Evolutionary conservation across 2,797 vertebrate species (phyloP).

Genomic region (Dermochelys coriacea): DNA sequence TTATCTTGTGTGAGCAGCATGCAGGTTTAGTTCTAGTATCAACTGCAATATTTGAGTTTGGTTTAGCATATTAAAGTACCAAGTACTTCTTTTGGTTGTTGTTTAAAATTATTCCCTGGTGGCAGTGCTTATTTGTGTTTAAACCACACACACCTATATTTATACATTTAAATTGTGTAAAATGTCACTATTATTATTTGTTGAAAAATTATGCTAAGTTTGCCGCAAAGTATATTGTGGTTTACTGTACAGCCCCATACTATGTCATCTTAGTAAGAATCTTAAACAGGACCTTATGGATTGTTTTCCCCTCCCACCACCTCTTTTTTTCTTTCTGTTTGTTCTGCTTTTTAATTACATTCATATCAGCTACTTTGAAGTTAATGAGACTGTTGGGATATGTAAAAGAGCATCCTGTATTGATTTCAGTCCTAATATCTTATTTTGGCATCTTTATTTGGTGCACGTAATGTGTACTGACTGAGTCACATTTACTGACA

Average conservation of each 20-base stretch:
- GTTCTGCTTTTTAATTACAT: conserved; percentile 96
- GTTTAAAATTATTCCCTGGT: conserved; percentile 40
- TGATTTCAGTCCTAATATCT: conserved; percentile 80
- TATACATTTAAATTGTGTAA: conserved; percentile 58
- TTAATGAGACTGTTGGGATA: conserved; percentile 93
- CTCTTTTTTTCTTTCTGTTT: conserved; percentile 74
- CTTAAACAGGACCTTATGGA: conserved; percentile 77
- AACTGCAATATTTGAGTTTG: not conserved
- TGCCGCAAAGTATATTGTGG: conserved; percentile 49
- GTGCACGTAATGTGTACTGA: conserved; percentile 66
- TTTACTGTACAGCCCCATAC: conserved; percentile 51
- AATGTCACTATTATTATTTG: conserved; percentile 42
- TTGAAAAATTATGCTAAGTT: conserved; percentile 56
- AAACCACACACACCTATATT: not conserved
- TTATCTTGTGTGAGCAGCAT: not conserved
- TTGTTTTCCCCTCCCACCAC: conserved; percentile 77
- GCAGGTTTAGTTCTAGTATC: conserved; percentile 24
- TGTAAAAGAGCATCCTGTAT: conserved; percentile 80
- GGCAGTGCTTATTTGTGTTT: conserved; percentile 35
- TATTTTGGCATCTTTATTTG: conserved; percentile 78
- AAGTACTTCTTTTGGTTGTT: conserved; percentile 29
- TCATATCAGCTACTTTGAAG: conserved; percentile 97
- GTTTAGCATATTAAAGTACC: conserved; percentile 33
- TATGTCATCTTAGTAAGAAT: conserved; percentile 50
- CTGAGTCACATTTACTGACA: conserved; percentile 63